phyloP scores from a whole-genome alignment of 2,888 invertebrate genomes.

The Drosophila limbata region DNA sequence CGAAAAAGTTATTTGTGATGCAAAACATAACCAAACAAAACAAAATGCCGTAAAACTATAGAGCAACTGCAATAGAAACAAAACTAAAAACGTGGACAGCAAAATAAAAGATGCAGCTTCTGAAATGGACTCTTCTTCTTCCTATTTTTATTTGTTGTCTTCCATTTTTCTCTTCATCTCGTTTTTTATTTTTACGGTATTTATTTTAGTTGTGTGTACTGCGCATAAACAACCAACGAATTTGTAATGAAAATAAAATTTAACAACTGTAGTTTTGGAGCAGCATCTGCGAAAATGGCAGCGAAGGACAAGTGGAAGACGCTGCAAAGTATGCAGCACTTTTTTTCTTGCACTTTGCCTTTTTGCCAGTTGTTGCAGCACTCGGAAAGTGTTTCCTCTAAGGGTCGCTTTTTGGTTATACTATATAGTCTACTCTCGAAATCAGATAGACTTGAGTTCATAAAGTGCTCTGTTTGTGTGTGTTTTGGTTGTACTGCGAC shows the following conservation, averaged over 20 bases:
- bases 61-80: constrained; percentile 42
- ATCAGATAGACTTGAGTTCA: constrained; percentile 25
- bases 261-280: constrained; percentile 40
- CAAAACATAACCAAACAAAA: constrained; percentile 58
- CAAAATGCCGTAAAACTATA: constrained; percentile 27
- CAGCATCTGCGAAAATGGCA: constrained; percentile 30
- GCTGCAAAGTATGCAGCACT: constrained; percentile 71
- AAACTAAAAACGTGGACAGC: constrained; percentile 41
- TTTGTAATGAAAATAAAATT: constrained; percentile 73
- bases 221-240: constrained; percentile 65
- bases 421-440: constrained; percentile 15
- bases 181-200: constrained; percentile 33
- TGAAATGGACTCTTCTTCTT: constrained; percentile 4
- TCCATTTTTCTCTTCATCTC: constrained; percentile 7
- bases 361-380: constrained; percentile 6
- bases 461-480: constrained; percentile 21
- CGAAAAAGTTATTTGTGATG: constrained; percentile 66
- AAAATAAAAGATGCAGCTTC: constrained; percentile 20
- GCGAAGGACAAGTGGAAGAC: constrained; percentile 67
- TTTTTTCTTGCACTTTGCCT: constrained; percentile 40
- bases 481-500: constrained; percentile 8
- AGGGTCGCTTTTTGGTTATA: constrained; percentile 3
- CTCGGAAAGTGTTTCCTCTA: constrained; percentile 8
- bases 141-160: background rate
- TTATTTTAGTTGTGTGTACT: constrained; percentile 52